Evolutionary conservation across 2,113 vertebrate genomes (phyloP).

Genomic region (Megaleporinus macrocephalus): DNA sequence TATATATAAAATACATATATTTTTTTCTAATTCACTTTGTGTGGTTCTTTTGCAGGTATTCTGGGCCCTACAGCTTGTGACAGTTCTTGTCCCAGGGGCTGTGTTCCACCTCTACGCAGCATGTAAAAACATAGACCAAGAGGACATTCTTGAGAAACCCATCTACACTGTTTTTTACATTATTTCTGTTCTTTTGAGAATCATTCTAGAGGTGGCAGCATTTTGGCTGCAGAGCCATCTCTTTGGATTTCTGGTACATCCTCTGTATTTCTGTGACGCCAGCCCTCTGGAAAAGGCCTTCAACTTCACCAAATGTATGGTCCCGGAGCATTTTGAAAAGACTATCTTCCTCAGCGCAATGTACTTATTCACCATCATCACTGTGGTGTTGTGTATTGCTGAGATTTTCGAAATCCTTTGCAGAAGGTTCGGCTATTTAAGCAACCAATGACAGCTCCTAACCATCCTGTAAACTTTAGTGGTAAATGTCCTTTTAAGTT

Average conservation of each 20-base stretch:
- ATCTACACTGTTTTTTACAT: slow-evolving; percentile 75
- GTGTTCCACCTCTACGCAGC: slow-evolving; percentile 79
- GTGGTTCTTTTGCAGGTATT: slow-evolving; percentile 72
- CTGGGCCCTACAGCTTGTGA: slow-evolving; percentile 79
- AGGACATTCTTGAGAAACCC: slow-evolving; percentile 77
- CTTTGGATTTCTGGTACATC: slow-evolving; percentile 79
- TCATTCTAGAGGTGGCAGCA: slow-evolving; percentile 76
- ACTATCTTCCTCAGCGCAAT: slow-evolving; percentile 82
- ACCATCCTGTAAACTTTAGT: not conserved
- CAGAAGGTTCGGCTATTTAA: slow-evolving; percentile 74
- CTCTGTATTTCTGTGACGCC: slow-evolving; percentile 74
- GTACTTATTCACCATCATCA: slow-evolving; percentile 82
- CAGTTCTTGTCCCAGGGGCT: slow-evolving; percentile 77
- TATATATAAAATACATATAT: not conserved
- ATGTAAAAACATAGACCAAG: slow-evolving; percentile 78
- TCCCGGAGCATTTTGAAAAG: slow-evolving; percentile 84
- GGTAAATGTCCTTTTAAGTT: slow-evolving; percentile 24
- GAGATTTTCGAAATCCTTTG: slow-evolving; percentile 80
- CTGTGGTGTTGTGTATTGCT: slow-evolving; percentile 73
- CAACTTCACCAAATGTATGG: slow-evolving; percentile 72
- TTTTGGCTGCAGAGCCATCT: slow-evolving; percentile 84
- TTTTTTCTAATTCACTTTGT: not conserved
- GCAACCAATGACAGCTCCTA: slow-evolving; percentile 60
- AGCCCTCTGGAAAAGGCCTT: slow-evolving; percentile 70
- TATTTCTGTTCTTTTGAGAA: slow-evolving; percentile 78